Evolutionary conservation across 37 sponge, comb jelly and placozoan genomes (phyloP), one percentile per base, ranked within the genome.

Genomic region (Ephydatia muelleri): DNA sequence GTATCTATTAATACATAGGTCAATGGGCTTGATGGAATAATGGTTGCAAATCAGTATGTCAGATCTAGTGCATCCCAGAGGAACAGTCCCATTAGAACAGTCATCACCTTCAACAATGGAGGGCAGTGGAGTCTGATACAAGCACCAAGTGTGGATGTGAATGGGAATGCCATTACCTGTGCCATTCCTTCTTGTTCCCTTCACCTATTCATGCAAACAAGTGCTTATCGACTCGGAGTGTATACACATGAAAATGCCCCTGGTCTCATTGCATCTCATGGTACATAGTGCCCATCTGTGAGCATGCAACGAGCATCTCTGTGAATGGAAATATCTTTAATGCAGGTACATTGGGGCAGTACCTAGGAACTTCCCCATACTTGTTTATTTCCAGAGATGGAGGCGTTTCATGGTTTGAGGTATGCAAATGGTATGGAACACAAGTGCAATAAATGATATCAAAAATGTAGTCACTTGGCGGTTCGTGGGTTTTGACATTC

Each of bases 321-420:
- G 8, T 43, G n/a, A n/a, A n/a, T n/a, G n/a, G n/a, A n/a, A n/a
- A 43, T 43, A 43, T 6, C 43, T 43, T 43, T 28, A n/a, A 3
- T 71, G 3, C 67, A 89, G 90, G 94, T 28, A 86, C 81, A 19
- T 33, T 77, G 19, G 94, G 91, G 1, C 30, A 8, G 5, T 70
- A 67, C 57, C 38, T 80, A 38, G 27, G 78, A 26, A 48, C 27
- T 22, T 47, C 84, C 39, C 85, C 88, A 27, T 84, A 94, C 65
- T 79, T 94, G 31, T 94, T 70, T 76, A 87, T 94, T 26, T 94
- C 94, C 14, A 72, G 88, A 34, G 94, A 94, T 85, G 94, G 94
- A 40, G 94, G 94, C 8, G 64, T 90, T 27, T 49, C 73, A 0
- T 94, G 94, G 94, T 34, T 75, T 8, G 14, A 57, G 57, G 57